Conservation (phyloP, 2,888 invertebrate genomes). For the Thera obeliscata region DNA sequence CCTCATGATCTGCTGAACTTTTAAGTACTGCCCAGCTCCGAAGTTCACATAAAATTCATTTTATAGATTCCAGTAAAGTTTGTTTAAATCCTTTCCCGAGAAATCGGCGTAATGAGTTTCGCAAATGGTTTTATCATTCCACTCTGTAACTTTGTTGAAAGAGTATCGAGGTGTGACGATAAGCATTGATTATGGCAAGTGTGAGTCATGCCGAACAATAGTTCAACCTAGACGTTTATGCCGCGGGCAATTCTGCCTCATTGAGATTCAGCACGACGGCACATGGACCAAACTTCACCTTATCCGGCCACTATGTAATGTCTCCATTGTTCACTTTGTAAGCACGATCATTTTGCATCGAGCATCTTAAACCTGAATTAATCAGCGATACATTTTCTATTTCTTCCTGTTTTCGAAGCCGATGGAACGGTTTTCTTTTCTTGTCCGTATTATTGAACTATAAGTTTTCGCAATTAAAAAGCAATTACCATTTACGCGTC, state of each 20-base stretch:
- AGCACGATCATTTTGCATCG: constrained; percentile 56
- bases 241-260: constrained; percentile 60
- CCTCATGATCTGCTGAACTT: constrained; percentile 32
- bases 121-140: constrained; percentile 28
- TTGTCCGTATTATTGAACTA: constrained; percentile 42
- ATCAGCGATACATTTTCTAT: constrained; percentile 24
- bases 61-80: constrained; percentile 1
- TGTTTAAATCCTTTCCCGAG: constrained; percentile 13
- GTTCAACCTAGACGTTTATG: constrained; percentile 60
- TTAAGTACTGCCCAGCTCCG: constrained; percentile 7
- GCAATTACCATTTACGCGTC: constrained; percentile 50
- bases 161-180: constrained; percentile 50
- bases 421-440: constrained; percentile 15
- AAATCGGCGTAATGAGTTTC: constrained; percentile 23
- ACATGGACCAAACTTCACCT: constrained; percentile 70
- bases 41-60: constrained; percentile 1
- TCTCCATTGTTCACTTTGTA: constrained; percentile 78
- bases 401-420: constrained; percentile 21
- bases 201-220: constrained; percentile 68
- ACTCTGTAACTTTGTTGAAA: constrained; percentile 25
- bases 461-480: constrained; percentile 45
- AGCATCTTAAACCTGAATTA: constrained; percentile 41
- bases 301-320: constrained; percentile 76
- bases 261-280: constrained; percentile 75
- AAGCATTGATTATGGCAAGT: constrained; percentile 57